A percentile compares a stretch with the other conserved stretches of the same genome.
Conservation (phyloP, 2,797 vertebrate genomes). For the Bucorvus abyssinicus region DNA sequence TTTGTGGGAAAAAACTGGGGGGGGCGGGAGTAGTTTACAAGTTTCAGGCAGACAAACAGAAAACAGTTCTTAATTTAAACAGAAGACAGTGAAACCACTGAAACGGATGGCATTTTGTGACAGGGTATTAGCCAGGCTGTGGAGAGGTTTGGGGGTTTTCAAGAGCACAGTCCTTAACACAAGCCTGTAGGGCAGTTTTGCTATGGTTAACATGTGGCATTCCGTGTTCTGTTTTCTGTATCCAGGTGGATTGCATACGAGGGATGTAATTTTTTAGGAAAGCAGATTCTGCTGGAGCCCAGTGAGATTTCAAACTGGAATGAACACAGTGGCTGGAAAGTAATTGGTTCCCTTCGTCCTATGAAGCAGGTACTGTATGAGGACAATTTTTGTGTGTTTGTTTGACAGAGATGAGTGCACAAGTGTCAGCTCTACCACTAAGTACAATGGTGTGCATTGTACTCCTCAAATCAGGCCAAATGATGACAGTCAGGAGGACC, state of each 20-base stretch:
- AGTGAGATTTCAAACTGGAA: constrained; percentile 78
- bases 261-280: constrained; percentile 82
- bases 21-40: background rate
- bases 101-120: background rate
- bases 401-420: background rate
- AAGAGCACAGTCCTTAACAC: background rate
- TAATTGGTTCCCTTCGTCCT: constrained; percentile 81
- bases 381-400: accelerated
- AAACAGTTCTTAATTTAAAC: background rate
- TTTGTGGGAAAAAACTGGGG: background rate
- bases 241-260: constrained; percentile 86
- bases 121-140: accelerated
- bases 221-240: background rate
- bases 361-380: constrained; percentile 78
- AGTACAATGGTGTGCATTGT: background rate
- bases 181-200: background rate
- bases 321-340: constrained; percentile 82
- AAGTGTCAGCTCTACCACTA: background rate
- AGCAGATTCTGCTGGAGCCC: constrained; percentile 80
- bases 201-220: background rate
- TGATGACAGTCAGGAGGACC: background rate
- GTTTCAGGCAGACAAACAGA: background rate
- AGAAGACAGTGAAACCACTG: background rate
- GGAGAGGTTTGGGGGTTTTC: background rate
- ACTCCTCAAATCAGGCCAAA: background rate